Evolutionary conservation across 2,888 invertebrate species (phyloP).

Genomic region (Cataglyphis livida): DNA sequence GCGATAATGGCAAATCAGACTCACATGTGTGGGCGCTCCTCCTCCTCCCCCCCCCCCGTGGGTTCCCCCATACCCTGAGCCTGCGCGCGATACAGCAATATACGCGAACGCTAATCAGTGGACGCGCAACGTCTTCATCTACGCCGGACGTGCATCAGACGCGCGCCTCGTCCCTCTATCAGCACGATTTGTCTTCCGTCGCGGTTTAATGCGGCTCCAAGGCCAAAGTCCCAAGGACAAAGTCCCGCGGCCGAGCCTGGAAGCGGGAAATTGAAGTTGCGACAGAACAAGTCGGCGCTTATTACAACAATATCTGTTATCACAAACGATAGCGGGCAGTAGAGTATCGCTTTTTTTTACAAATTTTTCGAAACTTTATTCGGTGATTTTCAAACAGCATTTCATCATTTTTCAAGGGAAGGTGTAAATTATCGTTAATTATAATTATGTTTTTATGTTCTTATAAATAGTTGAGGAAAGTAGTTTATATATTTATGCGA

Average conservation of each 20-base stretch:
- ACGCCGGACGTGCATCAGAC: conserved; percentile 65
- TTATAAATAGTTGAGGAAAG: not conserved
- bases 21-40: conserved; percentile 51
- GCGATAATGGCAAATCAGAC: conserved; percentile 44
- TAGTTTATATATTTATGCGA: not conserved
- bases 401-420: not conserved
- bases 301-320: conserved; percentile 36
- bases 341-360: not conserved
- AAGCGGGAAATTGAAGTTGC: conserved; percentile 27
- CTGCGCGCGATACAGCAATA: conserved; percentile 57
- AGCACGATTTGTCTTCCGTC: conserved; percentile 77
- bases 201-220: conserved; percentile 73
- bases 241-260: conserved; percentile 50
- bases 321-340: conserved; percentile 1
- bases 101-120: conserved; percentile 76
- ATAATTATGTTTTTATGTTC: not conserved
- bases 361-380: not conserved
- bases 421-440: not conserved
- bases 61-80: not conserved
- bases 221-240: conserved; percentile 69
- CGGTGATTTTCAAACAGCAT: not conserved
- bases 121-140: conserved; percentile 80
- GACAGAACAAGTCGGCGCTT: conserved; percentile 50
- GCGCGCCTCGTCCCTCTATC: conserved; percentile 73
- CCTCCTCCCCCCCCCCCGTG: conserved; percentile 4